Evolutionary conservation across 2,797 vertebrate species (phyloP).

Genomic region (Sparus aurata): DNA sequence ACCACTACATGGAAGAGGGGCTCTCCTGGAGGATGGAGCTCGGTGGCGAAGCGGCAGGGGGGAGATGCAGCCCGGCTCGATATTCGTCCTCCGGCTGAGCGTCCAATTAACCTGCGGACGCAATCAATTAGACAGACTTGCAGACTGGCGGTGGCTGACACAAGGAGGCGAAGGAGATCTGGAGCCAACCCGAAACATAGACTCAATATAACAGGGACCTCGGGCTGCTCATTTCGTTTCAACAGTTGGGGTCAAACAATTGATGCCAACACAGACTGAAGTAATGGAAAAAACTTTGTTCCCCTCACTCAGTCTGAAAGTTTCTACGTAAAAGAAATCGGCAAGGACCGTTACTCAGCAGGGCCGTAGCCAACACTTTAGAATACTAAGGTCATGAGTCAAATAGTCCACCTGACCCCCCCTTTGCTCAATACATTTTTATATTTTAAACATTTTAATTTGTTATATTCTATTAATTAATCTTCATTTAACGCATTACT

Average conservation of each 20-base stretch:
- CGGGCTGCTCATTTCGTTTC: constrained; percentile 2
- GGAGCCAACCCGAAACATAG: constrained; percentile 5
- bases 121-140: constrained; percentile 62
- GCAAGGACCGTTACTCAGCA: neutral
- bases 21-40: constrained; percentile 59
- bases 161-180: constrained; percentile 11
- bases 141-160: constrained; percentile 30
- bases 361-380: neutral
- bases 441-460: too few species aligned
- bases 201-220: constrained; percentile 12
- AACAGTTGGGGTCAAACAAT: neutral
- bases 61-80: constrained; percentile 40
- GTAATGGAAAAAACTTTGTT: neutral
- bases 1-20: constrained; percentile 50
- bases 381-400: constrained; percentile 1
- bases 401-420: neutral
- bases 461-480: too few species aligned
- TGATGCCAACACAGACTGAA: neutral
- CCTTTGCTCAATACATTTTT: too few species aligned
- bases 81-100: constrained; percentile 53
- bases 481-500: too few species aligned
- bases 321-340: neutral
- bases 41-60: constrained; percentile 35
- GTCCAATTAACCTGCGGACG: constrained; percentile 79
- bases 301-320: neutral